These are phyloP conservation scores for Corythornis cristatus DNA, from an alignment of 2,113 vertebrate genomes.

Conservation along the genomic window DNA sequence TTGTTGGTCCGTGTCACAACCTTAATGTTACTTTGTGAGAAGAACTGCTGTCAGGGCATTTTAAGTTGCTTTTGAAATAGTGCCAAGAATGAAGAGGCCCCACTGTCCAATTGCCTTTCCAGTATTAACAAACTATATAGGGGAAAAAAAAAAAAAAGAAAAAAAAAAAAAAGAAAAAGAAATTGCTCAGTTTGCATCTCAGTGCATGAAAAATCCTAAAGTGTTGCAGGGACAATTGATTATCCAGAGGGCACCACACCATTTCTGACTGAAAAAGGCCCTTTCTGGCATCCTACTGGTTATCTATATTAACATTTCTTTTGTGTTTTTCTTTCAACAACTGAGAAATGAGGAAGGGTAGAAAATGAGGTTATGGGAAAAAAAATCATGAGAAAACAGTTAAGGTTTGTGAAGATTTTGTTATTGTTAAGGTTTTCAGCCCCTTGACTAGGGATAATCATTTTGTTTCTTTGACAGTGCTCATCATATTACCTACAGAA, in stretches of 20 bases:
- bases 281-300: slow-evolving; percentile 22
- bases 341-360: slow-evolving; percentile 32
- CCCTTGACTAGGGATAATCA: background rate
- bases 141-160: too few species aligned
- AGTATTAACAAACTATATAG: slow-evolving; percentile 57
- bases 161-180: background rate
- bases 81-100: slow-evolving; percentile 61
- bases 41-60: slow-evolving; percentile 70
- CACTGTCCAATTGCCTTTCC: slow-evolving; percentile 66
- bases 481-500: background rate
- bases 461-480: background rate
- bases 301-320: slow-evolving; percentile 51
- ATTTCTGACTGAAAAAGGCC: slow-evolving; percentile 44
- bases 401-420: too few species aligned
- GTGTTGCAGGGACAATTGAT: slow-evolving; percentile 60
- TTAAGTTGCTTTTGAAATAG: slow-evolving; percentile 68
- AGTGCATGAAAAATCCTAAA: slow-evolving; percentile 60
- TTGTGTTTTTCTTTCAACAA: slow-evolving; percentile 53
- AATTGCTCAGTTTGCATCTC: slow-evolving; percentile 64
- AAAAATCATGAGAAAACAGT: background rate
- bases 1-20: slow-evolving; percentile 68
- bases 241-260: slow-evolving; percentile 53
- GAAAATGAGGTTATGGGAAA: slow-evolving; percentile 40
- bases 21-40: slow-evolving; percentile 61
- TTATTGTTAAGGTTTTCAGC: background rate